Conservation (phyloP, 2,797 vertebrate genomes). For the Esox lucius region DNA sequence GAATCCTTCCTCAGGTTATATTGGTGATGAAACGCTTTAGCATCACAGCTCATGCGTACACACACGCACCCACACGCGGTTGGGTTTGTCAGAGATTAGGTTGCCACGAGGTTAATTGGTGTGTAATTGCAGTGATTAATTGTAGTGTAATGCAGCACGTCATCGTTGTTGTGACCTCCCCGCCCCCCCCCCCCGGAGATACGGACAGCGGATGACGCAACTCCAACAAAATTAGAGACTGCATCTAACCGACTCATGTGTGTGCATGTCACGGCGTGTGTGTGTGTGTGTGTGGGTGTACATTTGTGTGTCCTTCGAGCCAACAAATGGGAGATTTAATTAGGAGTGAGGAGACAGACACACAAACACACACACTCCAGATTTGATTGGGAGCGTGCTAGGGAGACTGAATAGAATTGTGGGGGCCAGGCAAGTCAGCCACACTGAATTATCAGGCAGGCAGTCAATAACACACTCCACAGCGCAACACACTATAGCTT, state of each 20-base stretch:
- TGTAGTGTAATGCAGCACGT: conserved; percentile 75
- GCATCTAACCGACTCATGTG: conserved; percentile 67
- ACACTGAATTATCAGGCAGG: conserved; percentile 77
- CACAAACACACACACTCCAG: conserved; percentile 16
- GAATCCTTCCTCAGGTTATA: conserved; percentile 50
- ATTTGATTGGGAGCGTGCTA: conserved; percentile 84
- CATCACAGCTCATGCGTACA: conserved; percentile 7
- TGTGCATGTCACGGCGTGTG: too few relatives aligned
- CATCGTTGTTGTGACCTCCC: conserved; percentile 58
- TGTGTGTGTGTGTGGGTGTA: neutral
- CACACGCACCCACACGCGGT: neutral
- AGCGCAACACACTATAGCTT: neutral
- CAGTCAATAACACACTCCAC: conserved; percentile 40
- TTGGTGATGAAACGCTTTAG: conserved; percentile 38
- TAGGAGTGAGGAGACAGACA: too few relatives aligned
- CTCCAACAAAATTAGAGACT: conserved; percentile 73
- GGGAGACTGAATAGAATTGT: conserved; percentile 70
- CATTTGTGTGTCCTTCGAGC: too few relatives aligned
- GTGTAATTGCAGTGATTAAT: conserved; percentile 81
- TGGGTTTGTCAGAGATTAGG: neutral
- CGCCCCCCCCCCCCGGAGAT: neutral
- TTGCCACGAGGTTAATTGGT: conserved; percentile 74
- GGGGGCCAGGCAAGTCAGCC: conserved; percentile 72
- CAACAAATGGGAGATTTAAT: too few relatives aligned
- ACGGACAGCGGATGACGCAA: conserved; percentile 60